Percentiles rank a stretch among this genome's conserved stretches.
Conservation (phyloP, 2,797 vertebrate genomes). For the Argentina silus region DNA sequence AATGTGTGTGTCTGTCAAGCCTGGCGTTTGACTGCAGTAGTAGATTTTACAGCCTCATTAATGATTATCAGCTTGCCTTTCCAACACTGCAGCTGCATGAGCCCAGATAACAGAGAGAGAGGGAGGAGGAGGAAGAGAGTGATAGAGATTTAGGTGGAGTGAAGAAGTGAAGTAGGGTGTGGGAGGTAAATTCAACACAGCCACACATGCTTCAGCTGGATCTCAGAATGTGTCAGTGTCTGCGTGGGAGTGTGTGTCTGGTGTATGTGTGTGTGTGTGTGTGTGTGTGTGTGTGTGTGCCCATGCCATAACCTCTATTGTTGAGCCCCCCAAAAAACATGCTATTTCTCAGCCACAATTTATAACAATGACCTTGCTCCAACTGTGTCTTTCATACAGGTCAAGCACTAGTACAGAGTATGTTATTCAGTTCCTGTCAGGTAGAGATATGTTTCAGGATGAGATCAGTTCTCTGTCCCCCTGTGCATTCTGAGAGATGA, state of each 20-base stretch:
- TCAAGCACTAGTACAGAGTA: neutral
- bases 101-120: constrained; percentile 29
- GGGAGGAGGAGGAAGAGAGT: neutral
- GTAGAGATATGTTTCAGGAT: neutral
- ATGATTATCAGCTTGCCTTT: constrained; percentile 54
- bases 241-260: neutral
- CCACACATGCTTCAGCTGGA: neutral
- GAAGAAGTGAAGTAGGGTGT: neutral
- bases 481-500: neutral
- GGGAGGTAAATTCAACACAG: neutral
- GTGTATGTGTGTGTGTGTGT: neutral
- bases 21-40: constrained; percentile 37
- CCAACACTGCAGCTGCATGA: constrained; percentile 53
- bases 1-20: constrained; percentile 41
- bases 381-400: neutral
- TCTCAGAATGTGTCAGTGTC: neutral
- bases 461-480: too few relatives aligned
- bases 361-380: too few relatives aligned
- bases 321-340: neutral
- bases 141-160: neutral
- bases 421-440: neutral
- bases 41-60: constrained; percentile 34
- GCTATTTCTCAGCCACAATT: too few relatives aligned
- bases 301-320: too few relatives aligned
- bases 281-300: neutral